A percentile compares a stretch with the other conserved stretches of the same genome.
phyloP scores from a whole-genome alignment of 2,113 vertebrate species.

The Apteryx mantelli region DNA sequence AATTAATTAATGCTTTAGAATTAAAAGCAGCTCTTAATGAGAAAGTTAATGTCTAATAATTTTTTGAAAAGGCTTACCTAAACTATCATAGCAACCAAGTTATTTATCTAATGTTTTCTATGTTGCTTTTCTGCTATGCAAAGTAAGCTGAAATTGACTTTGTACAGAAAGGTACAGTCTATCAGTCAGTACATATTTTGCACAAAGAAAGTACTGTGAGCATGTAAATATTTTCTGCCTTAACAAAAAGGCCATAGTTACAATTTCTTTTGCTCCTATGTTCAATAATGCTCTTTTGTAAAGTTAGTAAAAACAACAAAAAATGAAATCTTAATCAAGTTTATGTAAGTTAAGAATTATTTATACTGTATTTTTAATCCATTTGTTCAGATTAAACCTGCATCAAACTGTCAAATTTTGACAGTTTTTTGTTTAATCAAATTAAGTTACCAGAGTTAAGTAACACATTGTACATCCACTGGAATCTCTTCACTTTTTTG shows the following conservation, averaged over 20 bases:
- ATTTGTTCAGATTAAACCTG: conserved; percentile 77
- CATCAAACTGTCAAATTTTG: not conserved
- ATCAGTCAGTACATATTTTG: conserved; percentile 61
- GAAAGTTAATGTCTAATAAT: conserved; percentile 43
- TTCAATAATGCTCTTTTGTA: conserved; percentile 68
- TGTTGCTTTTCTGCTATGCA: conserved; percentile 67
- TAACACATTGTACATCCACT: not conserved
- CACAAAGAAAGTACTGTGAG: conserved; percentile 74
- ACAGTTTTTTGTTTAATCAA: not conserved
- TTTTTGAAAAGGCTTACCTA: not conserved
- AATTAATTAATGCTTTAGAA: conserved; percentile 42
- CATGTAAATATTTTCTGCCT: conserved; percentile 66
- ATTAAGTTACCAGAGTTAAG: not conserved
- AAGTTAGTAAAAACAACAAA: conserved; percentile 12
- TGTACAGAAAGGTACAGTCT: conserved; percentile 35
- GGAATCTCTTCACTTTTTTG: not conserved
- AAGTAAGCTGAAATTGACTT: conserved; percentile 54
- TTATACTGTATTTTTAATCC: conserved; percentile 80
- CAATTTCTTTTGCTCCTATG: conserved; percentile 54
- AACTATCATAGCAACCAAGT: conserved; percentile 19
- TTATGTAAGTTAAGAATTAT: conserved; percentile 80
- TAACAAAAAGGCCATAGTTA: conserved; percentile 41
- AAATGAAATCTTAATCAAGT: conserved; percentile 68
- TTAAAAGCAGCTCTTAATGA: conserved; percentile 34
- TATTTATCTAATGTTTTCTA: not conserved